Evolutionary conservation across 2,888 invertebrate genomes (phyloP).

Genomic region (Carpatolechia fugitivella): DNA sequence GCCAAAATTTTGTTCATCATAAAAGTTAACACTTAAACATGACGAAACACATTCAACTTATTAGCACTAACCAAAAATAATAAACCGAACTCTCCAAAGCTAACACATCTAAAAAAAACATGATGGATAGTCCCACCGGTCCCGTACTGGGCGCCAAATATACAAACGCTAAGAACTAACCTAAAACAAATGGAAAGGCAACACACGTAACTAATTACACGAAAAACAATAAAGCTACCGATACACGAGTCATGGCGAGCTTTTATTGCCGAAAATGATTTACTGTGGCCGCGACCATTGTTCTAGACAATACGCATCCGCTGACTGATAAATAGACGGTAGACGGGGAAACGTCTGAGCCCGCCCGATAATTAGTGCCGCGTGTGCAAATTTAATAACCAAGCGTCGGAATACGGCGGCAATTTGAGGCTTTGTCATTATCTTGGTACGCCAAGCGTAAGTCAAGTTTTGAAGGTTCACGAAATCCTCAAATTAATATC

Average conservation of each 20-base stretch:
- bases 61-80: too few relatives aligned
- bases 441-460: too few relatives aligned
- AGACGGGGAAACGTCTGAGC: conserved; percentile 39
- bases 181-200: conserved; percentile 3
- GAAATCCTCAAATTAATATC: too few relatives aligned
- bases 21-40: too few relatives aligned
- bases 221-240: conserved; percentile 24
- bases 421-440: too few relatives aligned
- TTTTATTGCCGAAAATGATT: conserved; percentile 35
- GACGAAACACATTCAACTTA: too few relatives aligned
- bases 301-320: conserved; percentile 34
- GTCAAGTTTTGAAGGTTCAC: too few relatives aligned
- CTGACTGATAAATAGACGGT: conserved; percentile 51
- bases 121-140: neutral
- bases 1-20: too few relatives aligned
- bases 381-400: conserved; percentile 75
- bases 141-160: conserved; percentile 10
- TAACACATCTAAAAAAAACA: neutral
- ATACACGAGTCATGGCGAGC: conserved; percentile 28
- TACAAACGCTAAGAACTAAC: neutral
- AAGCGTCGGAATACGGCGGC: too few relatives aligned
- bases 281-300: conserved; percentile 29
- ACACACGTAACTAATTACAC: conserved; percentile 18
- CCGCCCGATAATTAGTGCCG: conserved; percentile 66
- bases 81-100: too few relatives aligned